A percentile compares a stretch with the other conserved stretches of the same genome.
Conservation (phyloP, 2,113 vertebrate species). For the Perognathus longimembris region DNA sequence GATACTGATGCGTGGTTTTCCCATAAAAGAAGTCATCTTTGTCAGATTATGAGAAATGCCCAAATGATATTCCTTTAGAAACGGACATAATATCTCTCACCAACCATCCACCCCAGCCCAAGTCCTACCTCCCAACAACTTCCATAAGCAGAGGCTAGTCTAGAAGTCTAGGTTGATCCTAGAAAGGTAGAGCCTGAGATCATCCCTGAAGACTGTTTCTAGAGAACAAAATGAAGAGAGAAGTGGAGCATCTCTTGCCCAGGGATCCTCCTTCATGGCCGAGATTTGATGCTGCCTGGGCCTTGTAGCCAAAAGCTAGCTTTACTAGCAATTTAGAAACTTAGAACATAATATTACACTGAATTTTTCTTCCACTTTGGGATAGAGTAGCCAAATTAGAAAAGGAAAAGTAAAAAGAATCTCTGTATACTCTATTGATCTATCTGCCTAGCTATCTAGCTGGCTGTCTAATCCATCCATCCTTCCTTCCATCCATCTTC, state of each 20-base stretch:
- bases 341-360: neutral
- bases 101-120: neutral
- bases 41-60: neutral
- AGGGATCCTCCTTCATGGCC: neutral
- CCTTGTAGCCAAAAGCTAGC: neutral
- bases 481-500: too few species aligned
- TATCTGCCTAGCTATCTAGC: too few species aligned
- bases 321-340: constrained; percentile 11
- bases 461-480: too few species aligned
- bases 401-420: neutral
- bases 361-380: neutral
- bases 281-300: neutral
- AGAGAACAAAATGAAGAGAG: neutral
- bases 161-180: neutral
- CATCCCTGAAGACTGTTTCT: neutral
- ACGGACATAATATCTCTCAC: neutral
- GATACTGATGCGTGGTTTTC: neutral
- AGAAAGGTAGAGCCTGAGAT: neutral
- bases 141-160: neutral
- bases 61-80: neutral
- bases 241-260: neutral
- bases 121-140: neutral
- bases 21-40: neutral
- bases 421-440: too few species aligned
- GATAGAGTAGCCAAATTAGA: constrained; percentile 10